Conservation (phyloP, 1,140 invertebrate species). For the Aphis craccivora region DNA sequence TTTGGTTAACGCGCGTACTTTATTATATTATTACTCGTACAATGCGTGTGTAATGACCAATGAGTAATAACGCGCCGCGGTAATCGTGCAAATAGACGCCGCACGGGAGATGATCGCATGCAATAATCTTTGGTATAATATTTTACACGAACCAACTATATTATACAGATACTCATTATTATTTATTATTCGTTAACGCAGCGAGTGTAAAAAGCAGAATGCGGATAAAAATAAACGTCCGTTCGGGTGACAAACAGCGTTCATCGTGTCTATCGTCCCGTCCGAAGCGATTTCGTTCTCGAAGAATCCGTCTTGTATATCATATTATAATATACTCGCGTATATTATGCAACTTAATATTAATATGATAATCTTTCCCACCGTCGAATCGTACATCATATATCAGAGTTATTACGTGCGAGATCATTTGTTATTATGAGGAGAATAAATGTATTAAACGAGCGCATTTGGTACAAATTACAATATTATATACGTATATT, state of each 20-base stretch:
- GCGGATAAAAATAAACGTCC: background rate
- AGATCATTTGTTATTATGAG: background rate
- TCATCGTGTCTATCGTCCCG: background rate
- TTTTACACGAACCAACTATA: background rate
- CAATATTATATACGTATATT: background rate
- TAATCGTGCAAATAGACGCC: conserved; percentile 1
- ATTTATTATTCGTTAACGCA: conserved; percentile 5
- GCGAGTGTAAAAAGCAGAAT: background rate
- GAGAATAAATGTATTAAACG: background rate
- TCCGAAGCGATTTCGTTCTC: background rate
- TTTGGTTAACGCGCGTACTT: background rate
- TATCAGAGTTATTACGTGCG: background rate
- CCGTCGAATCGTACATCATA: background rate
- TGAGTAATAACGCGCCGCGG: background rate
- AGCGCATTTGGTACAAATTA: background rate
- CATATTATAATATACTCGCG: background rate
- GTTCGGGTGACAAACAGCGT: background rate
- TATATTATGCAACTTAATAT: background rate
- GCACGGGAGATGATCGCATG: background rate
- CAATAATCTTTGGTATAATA: background rate
- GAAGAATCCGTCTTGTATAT: background rate
- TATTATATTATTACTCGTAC: background rate
- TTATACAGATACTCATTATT: background rate
- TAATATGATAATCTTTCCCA: background rate
- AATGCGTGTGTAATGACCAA: background rate